Evolutionary conservation across 2,888 invertebrate genomes (phyloP), one percentile per base, ranked within the genome.

Genomic region (Choreutis nemorana): DNA sequence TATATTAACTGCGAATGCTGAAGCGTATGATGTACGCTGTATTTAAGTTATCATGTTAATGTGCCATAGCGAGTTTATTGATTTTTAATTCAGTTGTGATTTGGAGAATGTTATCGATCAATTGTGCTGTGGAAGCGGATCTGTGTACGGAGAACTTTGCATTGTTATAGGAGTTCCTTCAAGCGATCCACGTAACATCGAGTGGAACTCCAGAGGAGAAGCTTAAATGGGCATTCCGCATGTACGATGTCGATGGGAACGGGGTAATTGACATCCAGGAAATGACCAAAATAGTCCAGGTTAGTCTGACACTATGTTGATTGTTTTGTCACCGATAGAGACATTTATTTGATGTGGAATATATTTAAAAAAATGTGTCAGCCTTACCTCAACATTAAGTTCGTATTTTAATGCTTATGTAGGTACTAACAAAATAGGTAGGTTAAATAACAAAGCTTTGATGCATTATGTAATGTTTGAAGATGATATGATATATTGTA

Each of bases 211-310:
- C 97, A 14, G 96, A 97, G 70, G 97, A 97, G 73, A 97, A 97
- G 75, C 84, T 97, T 42, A 97, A 97, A 81, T 97, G 97, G 96
- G 97, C 97, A 40, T 97, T 97, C 84, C 89, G 96, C 64, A 96
- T 97, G 94, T 97, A 97, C 75, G 97, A 97, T 68, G 97, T 97
- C 24, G 97, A 97, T 68, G 95, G 96, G 27, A 97, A 97, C 62
- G 97, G 97, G 36, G 94, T 95, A 52, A 97, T 97, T 70, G 97
- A 97, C 70, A 94, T 96, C 55, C 94, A 95, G 67, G 97, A 97
- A 84, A 97, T 97, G 97, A 94, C 95, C 42, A 97, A 97, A 85
- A 97, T 97, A 63, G 97, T 97, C 43, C 96, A 97, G 91, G 97
- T 96, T 72, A 66, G 73, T 44, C 18, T 6, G 14, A n/a, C n/a